Evolutionary conservation across 1,140 invertebrate species (phyloP).

Genomic region (Sycophaga agraensis): DNA sequence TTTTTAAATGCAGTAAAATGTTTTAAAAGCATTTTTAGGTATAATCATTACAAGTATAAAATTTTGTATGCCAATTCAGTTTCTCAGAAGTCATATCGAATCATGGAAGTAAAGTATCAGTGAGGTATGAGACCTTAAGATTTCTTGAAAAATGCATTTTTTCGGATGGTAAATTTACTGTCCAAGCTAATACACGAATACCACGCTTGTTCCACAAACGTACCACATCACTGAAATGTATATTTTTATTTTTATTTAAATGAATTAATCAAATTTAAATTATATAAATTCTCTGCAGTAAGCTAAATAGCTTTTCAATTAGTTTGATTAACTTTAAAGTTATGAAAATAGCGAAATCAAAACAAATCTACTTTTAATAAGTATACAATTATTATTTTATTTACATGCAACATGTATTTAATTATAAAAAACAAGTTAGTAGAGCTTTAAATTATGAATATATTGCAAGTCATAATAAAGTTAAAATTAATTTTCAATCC

Average conservation of each 20-base stretch:
- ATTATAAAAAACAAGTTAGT: too few species aligned
- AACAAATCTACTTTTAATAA: background rate
- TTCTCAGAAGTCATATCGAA: slow-evolving; percentile 31
- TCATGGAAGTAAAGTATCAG: slow-evolving; percentile 67
- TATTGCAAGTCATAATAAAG: slow-evolving; percentile 1
- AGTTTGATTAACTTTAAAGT: background rate
- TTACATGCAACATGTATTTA: too few species aligned
- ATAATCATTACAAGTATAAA: slow-evolving; percentile 9
- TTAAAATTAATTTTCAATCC: slow-evolving; percentile 4
- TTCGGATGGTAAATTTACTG: slow-evolving; percentile 67
- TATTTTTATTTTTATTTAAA: too few species aligned
- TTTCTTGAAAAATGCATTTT: slow-evolving; percentile 64
- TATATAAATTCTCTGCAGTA: slow-evolving; percentile 1
- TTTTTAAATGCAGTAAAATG: background rate
- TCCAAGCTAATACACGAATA: slow-evolving; percentile 65
- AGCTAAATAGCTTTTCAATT: background rate
- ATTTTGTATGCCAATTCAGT: background rate
- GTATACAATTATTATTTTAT: too few species aligned
- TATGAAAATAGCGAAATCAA: slow-evolving; percentile 1
- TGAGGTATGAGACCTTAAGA: slow-evolving; percentile 65
- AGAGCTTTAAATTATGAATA: background rate
- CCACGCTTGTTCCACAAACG: slow-evolving; percentile 60
- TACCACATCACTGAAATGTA: slow-evolving; percentile 60
- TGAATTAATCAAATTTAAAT: too few species aligned
- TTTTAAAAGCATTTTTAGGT: slow-evolving; percentile 1